These are phyloP conservation scores for Melieria crassipennis DNA, from an alignment of 2,888 invertebrate species.

Conservation along the genomic window DNA sequence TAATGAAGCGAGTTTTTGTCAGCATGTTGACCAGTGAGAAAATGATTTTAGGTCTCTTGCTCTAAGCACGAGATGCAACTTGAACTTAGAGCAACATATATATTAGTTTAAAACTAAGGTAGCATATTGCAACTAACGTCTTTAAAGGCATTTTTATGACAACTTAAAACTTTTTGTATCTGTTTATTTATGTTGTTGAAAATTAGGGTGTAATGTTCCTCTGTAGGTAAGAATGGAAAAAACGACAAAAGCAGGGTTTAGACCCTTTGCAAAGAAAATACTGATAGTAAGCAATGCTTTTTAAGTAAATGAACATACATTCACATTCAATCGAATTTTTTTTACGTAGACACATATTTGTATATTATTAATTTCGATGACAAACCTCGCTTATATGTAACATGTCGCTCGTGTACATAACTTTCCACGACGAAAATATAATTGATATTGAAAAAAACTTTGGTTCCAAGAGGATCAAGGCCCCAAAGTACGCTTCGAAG, in stretches of 20 bases:
- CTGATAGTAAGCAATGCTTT: background rate
- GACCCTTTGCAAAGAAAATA: background rate
- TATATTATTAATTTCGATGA: background rate
- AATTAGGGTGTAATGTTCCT: background rate
- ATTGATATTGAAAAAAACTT: slow-evolving; percentile 64
- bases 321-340: background rate
- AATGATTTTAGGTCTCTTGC: no score
- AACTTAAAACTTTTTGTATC: no score
- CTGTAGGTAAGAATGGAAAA: background rate
- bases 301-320: background rate
- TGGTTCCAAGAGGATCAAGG: slow-evolving; percentile 24
- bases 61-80: no score
- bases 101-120: no score
- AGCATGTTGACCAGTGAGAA: no score
- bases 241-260: background rate
- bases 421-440: slow-evolving; percentile 75
- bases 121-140: no score
- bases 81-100: no score
- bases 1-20: background rate
- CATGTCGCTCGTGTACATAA: slow-evolving; percentile 75
- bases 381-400: background rate
- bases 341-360: background rate
- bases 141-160: no score
- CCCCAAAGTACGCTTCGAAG: slow-evolving; percentile 38
- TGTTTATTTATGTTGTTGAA: background rate